These are phyloP conservation scores for Grallaria varia DNA, from an alignment of 2,113 vertebrate genomes.

Conservation along the genomic window DNA sequence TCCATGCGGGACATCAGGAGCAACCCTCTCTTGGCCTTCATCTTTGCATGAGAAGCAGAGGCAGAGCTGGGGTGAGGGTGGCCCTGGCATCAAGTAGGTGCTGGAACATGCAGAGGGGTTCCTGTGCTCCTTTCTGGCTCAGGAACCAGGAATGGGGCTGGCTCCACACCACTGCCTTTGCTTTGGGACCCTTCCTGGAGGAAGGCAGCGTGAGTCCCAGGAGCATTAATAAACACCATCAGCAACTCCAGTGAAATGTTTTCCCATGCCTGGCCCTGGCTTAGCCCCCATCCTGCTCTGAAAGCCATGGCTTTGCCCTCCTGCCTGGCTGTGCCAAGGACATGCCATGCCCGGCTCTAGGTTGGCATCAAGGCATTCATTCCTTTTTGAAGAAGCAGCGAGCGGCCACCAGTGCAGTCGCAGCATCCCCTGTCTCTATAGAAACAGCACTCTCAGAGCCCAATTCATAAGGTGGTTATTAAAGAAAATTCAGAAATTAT, in stretches of 20 bases:
- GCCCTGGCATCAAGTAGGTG: no score
- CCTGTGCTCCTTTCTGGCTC: neutral
- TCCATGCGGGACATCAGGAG: neutral
- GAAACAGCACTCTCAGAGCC: neutral
- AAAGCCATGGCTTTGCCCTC: neutral
- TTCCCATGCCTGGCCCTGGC: neutral
- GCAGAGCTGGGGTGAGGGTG: neutral
- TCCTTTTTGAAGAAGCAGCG: neutral
- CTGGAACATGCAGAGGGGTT: neutral
- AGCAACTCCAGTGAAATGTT: neutral
- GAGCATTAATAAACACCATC: neutral
- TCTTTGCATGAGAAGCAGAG: neutral
- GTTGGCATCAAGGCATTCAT: neutral
- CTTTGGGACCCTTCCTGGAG: neutral
- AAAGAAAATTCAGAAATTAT: neutral
- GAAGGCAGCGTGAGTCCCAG: neutral
- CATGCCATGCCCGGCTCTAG: accelerated
- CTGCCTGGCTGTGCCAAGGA: neutral
- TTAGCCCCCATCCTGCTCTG: neutral
- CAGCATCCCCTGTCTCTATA: neutral
- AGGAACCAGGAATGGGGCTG: neutral
- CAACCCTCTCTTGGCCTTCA: neutral
- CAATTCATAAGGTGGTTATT: neutral
- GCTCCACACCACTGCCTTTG: neutral
- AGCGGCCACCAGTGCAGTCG: accelerated